These are phyloP conservation scores for Mixornis gularis DNA, from an alignment of 2,113 vertebrate species.

Conservation along the genomic window DNA sequence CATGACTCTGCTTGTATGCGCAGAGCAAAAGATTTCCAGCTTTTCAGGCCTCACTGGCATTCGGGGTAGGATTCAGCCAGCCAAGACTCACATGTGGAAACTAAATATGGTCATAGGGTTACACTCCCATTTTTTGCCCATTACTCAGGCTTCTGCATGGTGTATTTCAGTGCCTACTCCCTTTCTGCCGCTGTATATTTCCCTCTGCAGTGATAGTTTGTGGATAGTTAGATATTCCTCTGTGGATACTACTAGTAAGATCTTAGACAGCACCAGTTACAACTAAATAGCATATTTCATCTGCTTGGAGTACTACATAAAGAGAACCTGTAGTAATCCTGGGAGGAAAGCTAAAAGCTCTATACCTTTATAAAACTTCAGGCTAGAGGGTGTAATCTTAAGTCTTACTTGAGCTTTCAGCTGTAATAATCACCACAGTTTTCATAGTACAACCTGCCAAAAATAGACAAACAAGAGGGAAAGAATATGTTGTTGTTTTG, in stretches of 20 bases:
- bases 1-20: slow-evolving; percentile 51
- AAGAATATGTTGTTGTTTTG: not conserved
- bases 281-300: not conserved
- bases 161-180: slow-evolving; percentile 34
- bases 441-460: slow-evolving; percentile 13
- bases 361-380: not conserved
- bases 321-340: not conserved
- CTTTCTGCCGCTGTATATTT: not conserved
- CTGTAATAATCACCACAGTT: not conserved
- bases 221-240: not conserved
- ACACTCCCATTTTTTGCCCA: slow-evolving; percentile 43
- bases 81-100: slow-evolving; percentile 59
- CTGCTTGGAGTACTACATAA: not conserved
- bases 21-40: slow-evolving; percentile 59
- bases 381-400: not conserved
- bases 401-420: not conserved
- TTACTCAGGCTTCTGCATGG: slow-evolving; percentile 44
- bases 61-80: slow-evolving; percentile 26
- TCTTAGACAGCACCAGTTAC: slow-evolving; percentile 10
- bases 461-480: slow-evolving; percentile 42
- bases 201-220: not conserved
- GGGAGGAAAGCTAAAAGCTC: not conserved
- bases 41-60: slow-evolving; percentile 59
- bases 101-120: slow-evolving; percentile 65
- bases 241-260: not conserved